Percentiles rank a stretch among this genome's conserved stretches.
Conservation (phyloP, 2,888 invertebrate genomes). For the Branchinecta sandiegonensis region DNA sequence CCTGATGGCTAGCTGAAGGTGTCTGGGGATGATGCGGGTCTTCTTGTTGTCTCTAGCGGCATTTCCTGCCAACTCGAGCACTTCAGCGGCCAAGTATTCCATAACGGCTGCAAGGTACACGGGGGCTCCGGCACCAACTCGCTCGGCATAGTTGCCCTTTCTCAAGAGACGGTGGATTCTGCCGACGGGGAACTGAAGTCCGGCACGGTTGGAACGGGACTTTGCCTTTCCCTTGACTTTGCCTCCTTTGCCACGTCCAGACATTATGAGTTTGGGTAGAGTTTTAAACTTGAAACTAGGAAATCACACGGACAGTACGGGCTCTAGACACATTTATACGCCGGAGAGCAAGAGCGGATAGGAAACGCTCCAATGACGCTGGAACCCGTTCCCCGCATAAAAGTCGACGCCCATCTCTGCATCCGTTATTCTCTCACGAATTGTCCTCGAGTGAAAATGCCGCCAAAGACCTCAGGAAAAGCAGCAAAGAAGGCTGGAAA, state of each 20-base stretch:
- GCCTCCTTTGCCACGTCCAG: conserved; percentile 35
- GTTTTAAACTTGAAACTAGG: conserved; percentile 19
- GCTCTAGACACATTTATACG: too few relatives aligned
- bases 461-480: conserved; percentile 37
- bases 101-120: conserved; percentile 35
- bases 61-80: conserved; percentile 38
- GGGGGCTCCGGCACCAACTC: conserved; percentile 34
- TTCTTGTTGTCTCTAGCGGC: conserved; percentile 39
- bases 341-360: too few relatives aligned
- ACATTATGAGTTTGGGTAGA: conserved; percentile 35
- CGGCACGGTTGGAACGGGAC: conserved; percentile 35
- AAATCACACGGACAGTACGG: too few relatives aligned
- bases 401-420: too few relatives aligned
- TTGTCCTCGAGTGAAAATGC: conserved; percentile 28
- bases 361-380: too few relatives aligned
- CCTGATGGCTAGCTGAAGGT: conserved; percentile 59
- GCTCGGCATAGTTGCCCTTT: conserved; percentile 45
- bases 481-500: conserved; percentile 34
- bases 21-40: conserved; percentile 54
- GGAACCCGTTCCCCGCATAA: too few relatives aligned
- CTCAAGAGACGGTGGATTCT: conserved; percentile 32
- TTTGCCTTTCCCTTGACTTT: conserved; percentile 39
- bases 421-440: too few relatives aligned
- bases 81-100: conserved; percentile 39
- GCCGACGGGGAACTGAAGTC: conserved; percentile 32